A percentile compares a stretch with the other conserved stretches of the same genome.
These are phyloP conservation scores for Parasteatoda lunata DNA, from an alignment of 2,888 invertebrate species.

Conservation along the genomic window DNA sequence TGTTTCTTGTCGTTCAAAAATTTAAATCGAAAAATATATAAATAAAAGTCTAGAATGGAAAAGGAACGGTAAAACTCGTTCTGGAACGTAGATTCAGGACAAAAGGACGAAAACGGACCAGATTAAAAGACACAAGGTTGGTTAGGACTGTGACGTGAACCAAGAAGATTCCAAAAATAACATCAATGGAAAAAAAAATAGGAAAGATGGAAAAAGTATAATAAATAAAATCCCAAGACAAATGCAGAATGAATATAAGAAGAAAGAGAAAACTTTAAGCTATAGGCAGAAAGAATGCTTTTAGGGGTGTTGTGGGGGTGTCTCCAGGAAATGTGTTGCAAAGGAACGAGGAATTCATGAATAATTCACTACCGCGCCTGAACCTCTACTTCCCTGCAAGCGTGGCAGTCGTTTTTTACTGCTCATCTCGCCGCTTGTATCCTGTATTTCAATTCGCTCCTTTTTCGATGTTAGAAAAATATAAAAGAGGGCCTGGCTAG, in stretches of 20 bases:
- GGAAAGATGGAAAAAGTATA: background rate
- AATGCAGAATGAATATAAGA: conserved; percentile 37
- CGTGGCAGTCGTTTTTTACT: conserved; percentile 11
- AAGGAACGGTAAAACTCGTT: no score
- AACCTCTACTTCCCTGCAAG: conserved; percentile 8
- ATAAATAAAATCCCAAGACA: conserved; percentile 46
- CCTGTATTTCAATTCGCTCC: conserved; percentile 42
- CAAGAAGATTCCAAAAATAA: conserved; percentile 19
- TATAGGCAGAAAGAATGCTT: background rate
- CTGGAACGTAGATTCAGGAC: no score
- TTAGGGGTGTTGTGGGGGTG: background rate
- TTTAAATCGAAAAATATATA: no score
- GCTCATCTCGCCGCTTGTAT: conserved; percentile 43
- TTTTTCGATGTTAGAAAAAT: conserved; percentile 16
- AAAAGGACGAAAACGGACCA: background rate
- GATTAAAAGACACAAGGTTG: conserved; percentile 8
- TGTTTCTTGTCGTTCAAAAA: no score
- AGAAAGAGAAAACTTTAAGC: no score
- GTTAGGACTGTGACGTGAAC: conserved; percentile 21
- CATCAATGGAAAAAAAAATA: background rate
- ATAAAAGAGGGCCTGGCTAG: background rate
- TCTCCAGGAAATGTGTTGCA: conserved; percentile 12
- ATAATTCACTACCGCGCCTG: conserved; percentile 26
- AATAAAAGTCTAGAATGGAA: no score
- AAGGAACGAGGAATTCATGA: conserved; percentile 32